Percentiles rank a stretch among this genome's conserved stretches.
Conservation (phyloP, 2,888 invertebrate species). For the Lepidochitona cinerea region DNA sequence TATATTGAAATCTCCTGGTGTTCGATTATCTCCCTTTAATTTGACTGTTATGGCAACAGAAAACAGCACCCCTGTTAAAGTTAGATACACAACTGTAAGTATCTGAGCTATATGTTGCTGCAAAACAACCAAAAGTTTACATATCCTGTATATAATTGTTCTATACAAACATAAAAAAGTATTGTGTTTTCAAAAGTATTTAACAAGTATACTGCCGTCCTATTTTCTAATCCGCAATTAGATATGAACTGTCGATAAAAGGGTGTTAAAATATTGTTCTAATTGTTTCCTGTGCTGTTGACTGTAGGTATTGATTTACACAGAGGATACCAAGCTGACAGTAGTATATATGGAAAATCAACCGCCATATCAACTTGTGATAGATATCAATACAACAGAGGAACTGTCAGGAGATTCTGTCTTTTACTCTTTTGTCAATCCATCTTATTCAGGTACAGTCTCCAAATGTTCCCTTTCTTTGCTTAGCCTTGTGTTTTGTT, state of each 20-base stretch:
- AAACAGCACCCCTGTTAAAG: neutral
- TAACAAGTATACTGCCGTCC: too few relatives aligned
- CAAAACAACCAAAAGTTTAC: too few relatives aligned
- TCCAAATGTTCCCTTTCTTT: too few relatives aligned
- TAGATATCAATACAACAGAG: constrained; percentile 22
- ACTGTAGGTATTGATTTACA: neutral
- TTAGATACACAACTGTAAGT: neutral
- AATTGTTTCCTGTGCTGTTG: too few relatives aligned
- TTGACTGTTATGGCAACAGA: neutral
- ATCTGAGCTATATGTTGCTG: too few relatives aligned
- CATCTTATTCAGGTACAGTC: neutral
- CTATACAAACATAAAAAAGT: too few relatives aligned
- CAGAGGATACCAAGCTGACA: neutral
- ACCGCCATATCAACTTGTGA: neutral
- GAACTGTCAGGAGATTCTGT: constrained; percentile 11
- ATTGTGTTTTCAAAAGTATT: too few relatives aligned
- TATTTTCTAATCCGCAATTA: too few relatives aligned
- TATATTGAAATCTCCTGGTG: neutral
- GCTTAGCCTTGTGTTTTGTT: too few relatives aligned
- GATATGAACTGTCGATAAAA: too few relatives aligned
- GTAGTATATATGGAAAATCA: constrained; percentile 12
- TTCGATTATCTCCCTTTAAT: neutral
- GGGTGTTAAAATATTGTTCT: too few relatives aligned
- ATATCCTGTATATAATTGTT: too few relatives aligned
- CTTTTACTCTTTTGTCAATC: neutral